phyloP scores from a whole-genome alignment of 2,113 vertebrate species.

The Galeopterus variegatus region DNA sequence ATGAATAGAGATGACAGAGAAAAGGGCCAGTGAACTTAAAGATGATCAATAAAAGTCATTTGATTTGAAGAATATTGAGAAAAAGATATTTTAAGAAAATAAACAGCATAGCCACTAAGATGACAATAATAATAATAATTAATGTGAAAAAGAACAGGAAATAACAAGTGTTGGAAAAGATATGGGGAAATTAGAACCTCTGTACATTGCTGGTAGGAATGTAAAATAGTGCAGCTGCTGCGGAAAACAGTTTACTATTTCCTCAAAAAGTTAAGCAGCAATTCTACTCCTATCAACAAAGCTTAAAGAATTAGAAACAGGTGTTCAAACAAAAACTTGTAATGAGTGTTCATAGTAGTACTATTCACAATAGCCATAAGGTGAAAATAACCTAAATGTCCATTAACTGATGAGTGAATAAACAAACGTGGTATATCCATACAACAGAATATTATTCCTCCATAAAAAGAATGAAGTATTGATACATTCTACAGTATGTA shows the following conservation, averaged over 20 bases:
- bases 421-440: not conserved
- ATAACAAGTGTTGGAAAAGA: not conserved
- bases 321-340: not conserved
- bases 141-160: not conserved
- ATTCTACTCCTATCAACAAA: not conserved
- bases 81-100: not conserved
- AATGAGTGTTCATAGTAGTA: not conserved
- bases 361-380: not conserved
- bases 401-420: not conserved
- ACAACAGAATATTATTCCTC: not conserved
- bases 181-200: not conserved
- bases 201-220: not conserved
- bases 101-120: not conserved
- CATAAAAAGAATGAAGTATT: not conserved
- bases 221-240: not conserved
- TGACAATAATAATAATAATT: not conserved
- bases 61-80: not conserved
- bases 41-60: not conserved
- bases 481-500: not conserved
- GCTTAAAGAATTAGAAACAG: not conserved
- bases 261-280: not conserved
- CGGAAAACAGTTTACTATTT: not conserved
- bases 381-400: not conserved
- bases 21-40: not conserved
- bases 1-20: not conserved